A percentile compares a stretch with the other conserved stretches of the same genome.
Evolutionary conservation across 2,113 vertebrate genomes (phyloP).

Genomic region (Glareola pratincola): DNA sequence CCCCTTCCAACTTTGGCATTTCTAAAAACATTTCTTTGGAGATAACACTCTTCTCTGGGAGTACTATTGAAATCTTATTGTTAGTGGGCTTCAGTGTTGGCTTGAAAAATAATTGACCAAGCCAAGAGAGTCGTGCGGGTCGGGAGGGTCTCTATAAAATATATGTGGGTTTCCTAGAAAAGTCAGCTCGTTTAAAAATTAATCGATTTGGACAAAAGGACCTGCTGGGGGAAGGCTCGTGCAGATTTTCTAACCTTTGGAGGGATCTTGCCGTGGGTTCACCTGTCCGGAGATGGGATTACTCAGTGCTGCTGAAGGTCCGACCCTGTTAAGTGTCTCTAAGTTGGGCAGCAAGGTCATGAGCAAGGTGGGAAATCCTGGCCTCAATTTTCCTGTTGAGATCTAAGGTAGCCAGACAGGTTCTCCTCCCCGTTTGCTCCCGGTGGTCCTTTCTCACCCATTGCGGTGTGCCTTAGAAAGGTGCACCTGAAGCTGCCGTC

Average conservation of each 20-base stretch:
- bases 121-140: accelerated
- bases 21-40: background rate
- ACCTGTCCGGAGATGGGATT: background rate
- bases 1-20: background rate
- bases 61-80: background rate
- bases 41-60: too few species aligned
- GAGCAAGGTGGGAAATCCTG: background rate
- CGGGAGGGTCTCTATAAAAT: background rate
- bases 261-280: background rate
- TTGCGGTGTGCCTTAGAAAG: accelerated
- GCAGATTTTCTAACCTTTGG: background rate
- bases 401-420: background rate
- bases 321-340: background rate
- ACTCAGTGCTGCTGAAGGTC: background rate
- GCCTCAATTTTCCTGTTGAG: background rate
- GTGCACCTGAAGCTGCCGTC: accelerated
- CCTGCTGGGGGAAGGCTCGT: background rate
- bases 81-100: background rate
- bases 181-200: background rate
- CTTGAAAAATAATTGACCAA: background rate
- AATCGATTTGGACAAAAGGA: background rate
- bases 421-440: background rate
- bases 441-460: background rate
- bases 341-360: too few species aligned
- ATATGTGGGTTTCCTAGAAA: background rate